phyloP scores from a whole-genome alignment of 2,113 vertebrate species.

The Paramisgurnus dabryanus region DNA sequence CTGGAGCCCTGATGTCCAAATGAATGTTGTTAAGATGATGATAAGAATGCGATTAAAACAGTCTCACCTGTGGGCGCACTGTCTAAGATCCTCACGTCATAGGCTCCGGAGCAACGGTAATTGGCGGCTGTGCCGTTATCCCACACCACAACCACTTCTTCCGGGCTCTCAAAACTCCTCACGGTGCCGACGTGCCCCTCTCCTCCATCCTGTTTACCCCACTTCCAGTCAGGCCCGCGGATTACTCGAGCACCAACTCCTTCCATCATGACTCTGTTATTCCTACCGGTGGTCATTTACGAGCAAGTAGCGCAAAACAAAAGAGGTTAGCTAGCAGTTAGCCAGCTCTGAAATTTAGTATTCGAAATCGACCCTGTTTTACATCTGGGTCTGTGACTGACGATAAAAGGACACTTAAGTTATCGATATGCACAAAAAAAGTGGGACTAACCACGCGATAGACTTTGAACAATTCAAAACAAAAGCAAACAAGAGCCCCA shows the following conservation, averaged over 20 bases:
- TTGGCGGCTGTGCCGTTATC: slow-evolving; percentile 98
- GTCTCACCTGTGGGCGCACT: slow-evolving; percentile 94
- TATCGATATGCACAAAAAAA: neutral
- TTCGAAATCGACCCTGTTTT: slow-evolving; percentile 6
- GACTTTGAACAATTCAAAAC: neutral
- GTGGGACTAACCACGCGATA: neutral
- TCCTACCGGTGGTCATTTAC: slow-evolving; percentile 93
- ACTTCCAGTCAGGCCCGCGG: slow-evolving; percentile 97
- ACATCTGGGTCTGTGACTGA: neutral
- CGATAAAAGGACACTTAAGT: neutral
- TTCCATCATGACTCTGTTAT: slow-evolving; percentile 98
- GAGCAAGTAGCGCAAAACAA: slow-evolving; percentile 39
- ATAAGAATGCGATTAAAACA: neutral
- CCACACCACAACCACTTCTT: slow-evolving; percentile 98
- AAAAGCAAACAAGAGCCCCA: neutral
- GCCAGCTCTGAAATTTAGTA: slow-evolving; percentile 35
- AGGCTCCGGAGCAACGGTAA: slow-evolving; percentile 97
- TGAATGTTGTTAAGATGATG: too few relatives aligned
- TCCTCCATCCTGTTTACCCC: slow-evolving; percentile 98
- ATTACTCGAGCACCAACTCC: slow-evolving; percentile 94
- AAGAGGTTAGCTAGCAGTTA: slow-evolving; percentile 37
- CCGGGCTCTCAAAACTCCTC: slow-evolving; percentile 97
- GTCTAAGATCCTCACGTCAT: slow-evolving; percentile 95
- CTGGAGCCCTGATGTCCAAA: too few relatives aligned
- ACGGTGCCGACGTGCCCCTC: slow-evolving; percentile 98